A percentile compares a stretch with the other conserved stretches of the same genome.
Conservation (phyloP, 2,888 invertebrate species). For the Drosophila barbarae region DNA sequence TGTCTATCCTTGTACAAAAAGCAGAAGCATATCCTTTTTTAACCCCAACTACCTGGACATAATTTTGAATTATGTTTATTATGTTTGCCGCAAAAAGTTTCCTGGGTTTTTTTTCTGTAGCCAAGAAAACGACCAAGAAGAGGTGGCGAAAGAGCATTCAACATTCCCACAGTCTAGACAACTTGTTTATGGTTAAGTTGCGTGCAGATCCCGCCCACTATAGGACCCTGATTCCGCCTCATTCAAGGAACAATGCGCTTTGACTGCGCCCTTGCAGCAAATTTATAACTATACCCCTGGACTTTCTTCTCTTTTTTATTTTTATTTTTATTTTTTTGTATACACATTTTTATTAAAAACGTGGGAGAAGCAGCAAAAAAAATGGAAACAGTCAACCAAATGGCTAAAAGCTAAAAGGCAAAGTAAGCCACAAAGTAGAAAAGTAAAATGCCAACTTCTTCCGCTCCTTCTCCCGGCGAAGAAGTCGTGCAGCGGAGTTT, state of each 20-base stretch:
- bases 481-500: conserved; percentile 60
- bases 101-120: conserved; percentile 4
- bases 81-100: conserved; percentile 41
- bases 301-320: conserved; percentile 15
- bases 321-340: conserved; percentile 43
- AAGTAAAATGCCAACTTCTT: conserved; percentile 70
- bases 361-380: conserved; percentile 8
- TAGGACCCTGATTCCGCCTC: conserved; percentile 17
- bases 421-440: conserved; percentile 71
- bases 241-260: conserved; percentile 61
- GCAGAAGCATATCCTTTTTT: conserved; percentile 9
- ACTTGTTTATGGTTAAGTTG: conserved; percentile 66
- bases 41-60: conserved; percentile 24
- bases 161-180: conserved; percentile 54
- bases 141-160: conserved; percentile 39
- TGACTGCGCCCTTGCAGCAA: conserved; percentile 62
- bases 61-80: conserved; percentile 55
- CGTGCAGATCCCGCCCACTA: conserved; percentile 51
- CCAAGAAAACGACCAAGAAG: conserved; percentile 18
- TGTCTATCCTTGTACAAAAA: conserved; percentile 5
- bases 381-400: conserved; percentile 60
- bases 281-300: conserved; percentile 67
- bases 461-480: conserved; percentile 27
- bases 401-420: conserved; percentile 71
- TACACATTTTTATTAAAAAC: conserved; percentile 61